Evolutionary conservation across 2,888 invertebrate genomes (phyloP).

Genomic region (Napeogenes sylphis): DNA sequence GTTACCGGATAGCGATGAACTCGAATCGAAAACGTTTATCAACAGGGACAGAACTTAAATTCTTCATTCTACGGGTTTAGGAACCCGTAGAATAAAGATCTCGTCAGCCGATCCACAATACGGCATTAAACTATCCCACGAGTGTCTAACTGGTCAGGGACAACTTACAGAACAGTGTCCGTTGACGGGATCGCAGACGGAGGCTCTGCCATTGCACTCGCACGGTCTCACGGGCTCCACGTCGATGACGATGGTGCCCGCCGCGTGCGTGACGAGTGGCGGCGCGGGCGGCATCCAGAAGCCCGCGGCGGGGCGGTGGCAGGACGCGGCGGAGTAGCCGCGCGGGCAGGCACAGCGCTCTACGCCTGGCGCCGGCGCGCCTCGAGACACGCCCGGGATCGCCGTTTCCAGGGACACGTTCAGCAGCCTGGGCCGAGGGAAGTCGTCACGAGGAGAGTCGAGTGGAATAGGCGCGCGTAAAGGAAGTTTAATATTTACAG

Average conservation of each 20-base stretch:
- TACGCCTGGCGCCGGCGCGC: constrained; percentile 86
- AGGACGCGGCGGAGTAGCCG: constrained; percentile 90
- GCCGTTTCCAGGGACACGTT: constrained; percentile 92
- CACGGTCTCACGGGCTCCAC: constrained; percentile 88
- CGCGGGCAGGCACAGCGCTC: constrained; percentile 91
- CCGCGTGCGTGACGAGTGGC: constrained; percentile 61
- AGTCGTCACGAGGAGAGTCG: too few species aligned
- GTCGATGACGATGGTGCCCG: constrained; percentile 86
- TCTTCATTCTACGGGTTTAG: too few species aligned
- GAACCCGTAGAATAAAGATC: too few species aligned
- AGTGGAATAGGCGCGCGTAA: too few species aligned
- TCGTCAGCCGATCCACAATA: too few species aligned
- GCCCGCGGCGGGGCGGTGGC: constrained; percentile 91
- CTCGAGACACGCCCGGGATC: constrained; percentile 80
- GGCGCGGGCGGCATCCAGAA: constrained; percentile 82
- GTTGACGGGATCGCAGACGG: constrained; percentile 87
- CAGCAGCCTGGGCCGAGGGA: constrained; percentile 60
- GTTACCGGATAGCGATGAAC: background rate
- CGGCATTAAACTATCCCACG: too few species aligned
- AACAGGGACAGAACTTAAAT: too few species aligned
- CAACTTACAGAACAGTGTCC: constrained; percentile 88
- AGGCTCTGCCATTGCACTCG: constrained; percentile 87
- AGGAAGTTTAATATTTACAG: constrained; percentile 36
- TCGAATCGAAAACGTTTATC: too few species aligned
- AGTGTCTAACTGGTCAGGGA: too few species aligned